A percentile compares a stretch with the other conserved stretches of the same genome.
phyloP scores from a whole-genome alignment of 2,113 vertebrate species.

The Typhlomys cinereus region DNA sequence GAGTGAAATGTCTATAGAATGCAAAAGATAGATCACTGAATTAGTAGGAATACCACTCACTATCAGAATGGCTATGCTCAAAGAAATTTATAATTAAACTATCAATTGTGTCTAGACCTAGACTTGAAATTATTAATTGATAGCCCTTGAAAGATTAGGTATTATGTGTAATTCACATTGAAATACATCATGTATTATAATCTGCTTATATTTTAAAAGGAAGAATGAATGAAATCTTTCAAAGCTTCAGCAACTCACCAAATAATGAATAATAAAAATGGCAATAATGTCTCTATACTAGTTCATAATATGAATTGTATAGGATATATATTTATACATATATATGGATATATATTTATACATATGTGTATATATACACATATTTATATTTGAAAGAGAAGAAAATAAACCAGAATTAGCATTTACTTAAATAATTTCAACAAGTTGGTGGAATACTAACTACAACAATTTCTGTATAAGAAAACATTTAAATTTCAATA shows the following conservation, averaged over 20 bases:
- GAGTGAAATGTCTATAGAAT: background rate
- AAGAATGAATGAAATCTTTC: background rate
- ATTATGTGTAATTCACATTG: background rate
- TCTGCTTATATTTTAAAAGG: constrained; percentile 43
- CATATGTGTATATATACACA: too few species aligned
- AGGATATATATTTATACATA: background rate
- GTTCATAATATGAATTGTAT: background rate
- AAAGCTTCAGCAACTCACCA: background rate
- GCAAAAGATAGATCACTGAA: background rate
- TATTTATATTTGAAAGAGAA: too few species aligned
- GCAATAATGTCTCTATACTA: background rate
- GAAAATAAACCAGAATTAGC: constrained; percentile 2
- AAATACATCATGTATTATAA: constrained; percentile 7
- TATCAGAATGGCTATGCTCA: constrained; percentile 15
- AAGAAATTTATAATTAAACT: constrained; percentile 31
- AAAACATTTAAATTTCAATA: constrained; percentile 33
- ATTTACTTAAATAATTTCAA: constrained; percentile 28
- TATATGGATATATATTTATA: background rate
- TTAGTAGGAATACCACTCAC: background rate
- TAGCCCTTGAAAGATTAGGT: background rate
- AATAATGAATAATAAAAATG: background rate
- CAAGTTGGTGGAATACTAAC: background rate
- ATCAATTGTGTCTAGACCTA: background rate
- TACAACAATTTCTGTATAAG: background rate
- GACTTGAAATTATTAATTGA: constrained; percentile 6